Percentiles rank a stretch among this genome's conserved stretches.
Evolutionary conservation across 2,113 vertebrate genomes (phyloP).

Genomic region (Turnix velox): DNA sequence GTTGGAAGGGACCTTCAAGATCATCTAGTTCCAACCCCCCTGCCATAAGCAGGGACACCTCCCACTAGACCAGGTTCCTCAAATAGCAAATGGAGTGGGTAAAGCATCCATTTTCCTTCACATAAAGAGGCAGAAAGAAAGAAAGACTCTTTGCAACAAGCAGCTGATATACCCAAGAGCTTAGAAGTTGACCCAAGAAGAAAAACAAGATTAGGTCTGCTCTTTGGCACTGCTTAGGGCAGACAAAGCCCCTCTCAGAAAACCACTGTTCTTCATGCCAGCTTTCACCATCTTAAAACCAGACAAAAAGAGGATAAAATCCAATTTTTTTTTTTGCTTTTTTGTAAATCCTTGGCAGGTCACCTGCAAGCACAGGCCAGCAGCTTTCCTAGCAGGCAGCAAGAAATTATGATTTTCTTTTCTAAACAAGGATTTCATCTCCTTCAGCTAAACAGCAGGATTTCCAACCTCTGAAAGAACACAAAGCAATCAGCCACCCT

Average conservation of each 20-base stretch:
- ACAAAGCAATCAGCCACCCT: slow-evolving; percentile 24
- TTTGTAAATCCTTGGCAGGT: slow-evolving; percentile 47
- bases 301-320: neutral
- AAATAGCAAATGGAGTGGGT: neutral
- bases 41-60: too few species aligned
- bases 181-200: slow-evolving; percentile 18
- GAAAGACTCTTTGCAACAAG: neutral
- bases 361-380: slow-evolving; percentile 2
- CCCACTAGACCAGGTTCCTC: too few species aligned
- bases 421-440: slow-evolving; percentile 33
- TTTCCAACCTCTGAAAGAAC: neutral
- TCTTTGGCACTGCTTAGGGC: neutral
- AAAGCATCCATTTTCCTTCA: neutral
- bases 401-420: slow-evolving; percentile 31
- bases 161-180: neutral
- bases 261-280: slow-evolving; percentile 23
- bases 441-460: slow-evolving; percentile 17
- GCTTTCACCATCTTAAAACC: slow-evolving; percentile 52
- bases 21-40: too few species aligned
- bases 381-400: slow-evolving; percentile 3
- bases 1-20: too few species aligned
- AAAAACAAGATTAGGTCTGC: slow-evolving; percentile 26
- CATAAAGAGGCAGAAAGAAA: neutral
- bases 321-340: slow-evolving; percentile 22
- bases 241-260: slow-evolving; percentile 44